Conservation (phyloP, 2,888 invertebrate genomes). For the Protonemura montana region DNA sequence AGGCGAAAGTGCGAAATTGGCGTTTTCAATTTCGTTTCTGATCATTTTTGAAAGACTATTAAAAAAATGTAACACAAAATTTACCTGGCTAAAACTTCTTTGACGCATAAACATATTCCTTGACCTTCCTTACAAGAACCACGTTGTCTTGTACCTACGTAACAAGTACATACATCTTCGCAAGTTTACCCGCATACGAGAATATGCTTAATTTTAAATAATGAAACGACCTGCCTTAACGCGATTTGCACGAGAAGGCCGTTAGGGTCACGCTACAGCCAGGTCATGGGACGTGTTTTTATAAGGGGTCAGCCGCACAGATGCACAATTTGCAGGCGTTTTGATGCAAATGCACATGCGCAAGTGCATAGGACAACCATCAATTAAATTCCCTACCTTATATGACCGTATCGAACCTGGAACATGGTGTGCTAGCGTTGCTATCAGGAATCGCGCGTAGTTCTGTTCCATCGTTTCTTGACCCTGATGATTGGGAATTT, state of each 20-base stretch:
- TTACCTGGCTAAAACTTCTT: neutral
- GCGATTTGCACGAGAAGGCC: neutral
- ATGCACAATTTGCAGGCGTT: neutral
- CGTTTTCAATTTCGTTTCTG: neutral
- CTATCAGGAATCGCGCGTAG: neutral
- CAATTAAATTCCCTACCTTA: neutral
- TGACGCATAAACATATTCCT: neutral
- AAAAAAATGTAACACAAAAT: neutral
- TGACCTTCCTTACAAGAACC: neutral
- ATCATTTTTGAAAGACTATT: neutral
- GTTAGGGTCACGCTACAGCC: constrained; percentile 2
- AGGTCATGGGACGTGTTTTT: constrained; percentile 5
- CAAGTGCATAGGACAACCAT: neutral
- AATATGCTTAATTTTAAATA: neutral
- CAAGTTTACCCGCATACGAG: neutral
- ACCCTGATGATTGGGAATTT: neutral
- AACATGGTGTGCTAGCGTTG: neutral
- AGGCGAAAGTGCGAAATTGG: neutral
- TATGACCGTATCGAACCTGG: neutral
- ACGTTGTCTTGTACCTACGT: neutral
- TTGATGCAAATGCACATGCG: neutral
- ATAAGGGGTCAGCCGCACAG: neutral
- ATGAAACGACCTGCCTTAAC: neutral
- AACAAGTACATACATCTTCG: neutral
- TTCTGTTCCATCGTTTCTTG: neutral